phyloP scores from a whole-genome alignment of 2,113 vertebrate species.

The Rostratula benghalensis region DNA sequence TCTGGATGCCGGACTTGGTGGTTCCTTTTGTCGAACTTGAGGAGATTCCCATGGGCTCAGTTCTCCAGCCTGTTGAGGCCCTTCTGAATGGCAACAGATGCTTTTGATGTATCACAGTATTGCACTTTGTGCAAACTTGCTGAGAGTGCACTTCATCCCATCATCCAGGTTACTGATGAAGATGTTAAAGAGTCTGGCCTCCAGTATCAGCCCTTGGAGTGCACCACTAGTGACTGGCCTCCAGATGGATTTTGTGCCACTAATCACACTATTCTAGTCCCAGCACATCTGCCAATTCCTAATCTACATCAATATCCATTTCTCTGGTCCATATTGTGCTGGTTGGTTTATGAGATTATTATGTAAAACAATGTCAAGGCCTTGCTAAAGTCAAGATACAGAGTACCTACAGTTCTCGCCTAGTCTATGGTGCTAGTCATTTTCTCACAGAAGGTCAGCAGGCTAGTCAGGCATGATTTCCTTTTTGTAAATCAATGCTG shows the following conservation, averaged over 20 bases:
- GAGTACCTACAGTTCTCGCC: not conserved
- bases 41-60: rapidly evolving
- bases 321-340: not conserved
- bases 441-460: not conserved
- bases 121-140: not conserved
- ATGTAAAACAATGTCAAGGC: not conserved
- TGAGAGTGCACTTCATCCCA: not conserved
- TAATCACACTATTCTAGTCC: not conserved
- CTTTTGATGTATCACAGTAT: not conserved
- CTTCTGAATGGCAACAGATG: not conserved
- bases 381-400: not conserved
- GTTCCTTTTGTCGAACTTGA: not conserved
- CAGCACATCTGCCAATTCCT: not conserved
- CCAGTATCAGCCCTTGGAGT: not conserved
- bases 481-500: not conserved
- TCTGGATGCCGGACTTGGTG: not conserved
- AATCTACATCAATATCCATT: not conserved
- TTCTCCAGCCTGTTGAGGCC: not conserved
- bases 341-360: not conserved
- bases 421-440: not conserved
- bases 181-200: not conserved
- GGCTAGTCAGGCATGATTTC: not conserved
- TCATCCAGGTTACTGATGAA: not conserved
- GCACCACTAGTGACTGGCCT: no score
- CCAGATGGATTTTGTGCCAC: not conserved